Conservation (phyloP, 2,113 vertebrate genomes). For the Lepus timidus region DNA sequence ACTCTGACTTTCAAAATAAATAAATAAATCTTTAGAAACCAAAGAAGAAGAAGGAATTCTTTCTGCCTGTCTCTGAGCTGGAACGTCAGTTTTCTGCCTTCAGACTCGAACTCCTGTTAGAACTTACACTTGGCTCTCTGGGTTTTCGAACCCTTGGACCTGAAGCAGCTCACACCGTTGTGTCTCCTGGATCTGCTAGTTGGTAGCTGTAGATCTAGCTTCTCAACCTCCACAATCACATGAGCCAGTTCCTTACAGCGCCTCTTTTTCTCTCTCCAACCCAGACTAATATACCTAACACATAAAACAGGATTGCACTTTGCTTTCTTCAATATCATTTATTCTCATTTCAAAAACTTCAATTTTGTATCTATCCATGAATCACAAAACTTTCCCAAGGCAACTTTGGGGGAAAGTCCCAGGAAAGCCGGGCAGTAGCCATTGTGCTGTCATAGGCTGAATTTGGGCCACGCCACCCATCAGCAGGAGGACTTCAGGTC, state of each 20-base stretch:
- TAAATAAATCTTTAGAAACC: no score
- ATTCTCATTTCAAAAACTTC: constrained; percentile 29
- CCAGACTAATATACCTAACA: background rate
- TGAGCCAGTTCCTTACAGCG: background rate
- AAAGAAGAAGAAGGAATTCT: background rate
- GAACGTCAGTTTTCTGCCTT: background rate
- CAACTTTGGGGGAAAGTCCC: background rate
- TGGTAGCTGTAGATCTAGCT: background rate
- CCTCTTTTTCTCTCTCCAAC: background rate
- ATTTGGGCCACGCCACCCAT: background rate
- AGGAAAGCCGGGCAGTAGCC: background rate
- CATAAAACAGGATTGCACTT: background rate
- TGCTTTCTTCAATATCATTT: background rate
- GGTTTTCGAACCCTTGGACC: background rate
- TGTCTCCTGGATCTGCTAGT: background rate
- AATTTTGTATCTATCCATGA: background rate
- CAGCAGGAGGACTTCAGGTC: background rate
- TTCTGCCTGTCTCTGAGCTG: background rate
- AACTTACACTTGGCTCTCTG: background rate
- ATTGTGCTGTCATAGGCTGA: background rate
- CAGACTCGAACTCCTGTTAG: background rate
- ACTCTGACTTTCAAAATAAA: no score
- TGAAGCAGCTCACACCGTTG: background rate
- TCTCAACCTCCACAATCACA: background rate
- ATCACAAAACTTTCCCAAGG: background rate